phyloP scores from a whole-genome alignment of 2,797 vertebrate genomes.

The Xiphorhynchus erythropygius region DNA sequence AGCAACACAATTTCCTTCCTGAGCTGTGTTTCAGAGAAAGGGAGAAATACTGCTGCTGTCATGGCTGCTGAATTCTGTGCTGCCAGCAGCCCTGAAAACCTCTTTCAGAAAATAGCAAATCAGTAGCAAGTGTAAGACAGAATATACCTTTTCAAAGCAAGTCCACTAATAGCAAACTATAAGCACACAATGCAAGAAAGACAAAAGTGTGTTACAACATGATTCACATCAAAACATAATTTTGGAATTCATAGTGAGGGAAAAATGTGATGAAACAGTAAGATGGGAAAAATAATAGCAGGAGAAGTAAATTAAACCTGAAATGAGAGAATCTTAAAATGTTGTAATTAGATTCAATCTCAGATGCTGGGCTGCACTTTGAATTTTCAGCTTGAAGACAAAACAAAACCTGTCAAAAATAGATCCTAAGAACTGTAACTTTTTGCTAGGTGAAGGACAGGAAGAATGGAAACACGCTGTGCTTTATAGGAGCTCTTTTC shows the following conservation, averaged over 20 bases:
- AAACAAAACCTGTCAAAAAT: not conserved
- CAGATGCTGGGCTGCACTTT: not conserved
- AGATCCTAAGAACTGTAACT: not conserved
- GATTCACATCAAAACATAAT: not conserved
- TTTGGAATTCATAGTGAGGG: not conserved
- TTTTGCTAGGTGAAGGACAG: not conserved
- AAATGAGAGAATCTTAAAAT: not conserved
- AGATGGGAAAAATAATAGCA: not conserved
- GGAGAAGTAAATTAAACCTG: not conserved
- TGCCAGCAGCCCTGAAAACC: not conserved
- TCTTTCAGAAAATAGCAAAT: not conserved
- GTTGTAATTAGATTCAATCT: not conserved
- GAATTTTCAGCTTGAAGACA: not conserved
- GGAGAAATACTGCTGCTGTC: slow-evolving; percentile 7
- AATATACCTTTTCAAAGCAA: not conserved
- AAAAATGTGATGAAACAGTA: not conserved
- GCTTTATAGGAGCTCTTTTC: not conserved
- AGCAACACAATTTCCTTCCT: not conserved
- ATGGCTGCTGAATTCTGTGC: not conserved
- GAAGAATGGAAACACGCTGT: not conserved
- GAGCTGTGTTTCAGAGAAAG: not conserved
- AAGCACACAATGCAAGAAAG: not conserved
- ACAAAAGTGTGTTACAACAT: not conserved
- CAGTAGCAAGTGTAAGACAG: not conserved
- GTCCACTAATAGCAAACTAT: not conserved